Base-by-base conservation (phyloP, 92 coral and sea anemone genomes). In the Montipora capitata region DNA sequence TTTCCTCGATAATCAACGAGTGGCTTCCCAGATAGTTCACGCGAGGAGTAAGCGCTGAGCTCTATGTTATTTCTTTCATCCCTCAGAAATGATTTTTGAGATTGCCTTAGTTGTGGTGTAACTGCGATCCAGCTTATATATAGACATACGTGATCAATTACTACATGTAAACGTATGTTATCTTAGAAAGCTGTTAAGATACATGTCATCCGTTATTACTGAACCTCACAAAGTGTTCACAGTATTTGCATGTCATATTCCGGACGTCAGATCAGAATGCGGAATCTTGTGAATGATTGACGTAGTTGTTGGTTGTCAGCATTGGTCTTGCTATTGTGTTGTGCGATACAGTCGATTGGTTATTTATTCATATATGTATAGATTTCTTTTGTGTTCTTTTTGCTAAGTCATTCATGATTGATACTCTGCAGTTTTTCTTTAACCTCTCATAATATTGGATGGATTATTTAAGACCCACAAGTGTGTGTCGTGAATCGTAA, bases 201-300 rank as follows among this genome's bases (percentile, higher is more conserved):
- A 27, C 35, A 27, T 27, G 35, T 27, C 35, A 27, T 27, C 35
- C 35, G 35, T 27, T 27, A 27, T 27, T 27, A 2, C 35, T 27
- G 35, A 27, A 27, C 2, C 35, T 27, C 35, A 27, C 35, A 27
- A 27, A 27, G 35, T 27, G 35, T 27, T 1, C 35, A 27, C 35
- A 27, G 35, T 27, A 2, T 17, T 66, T 79, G 84, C 84, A 74
- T 79, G 84, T 66, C 74, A 10, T 8, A 8, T 17, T 49, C 35
- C 35, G 35, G 35, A 27, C 35, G 2, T 27, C 52, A 48, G 6
- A 5, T 48, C 52, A 10, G 52, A 79, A 79, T 5, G 7, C 63
- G 74, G 74, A 65, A 45, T 5, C 39, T 10, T 39, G 62, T 7
- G 3, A 17, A 51, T 18, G 20, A n/a, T 38, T 69, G 85, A 40